A percentile compares a stretch with the other conserved stretches of the same genome.
These are phyloP conservation scores for Melopsittacus undulatus DNA, from an alignment of 2,797 vertebrate genomes.

Conservation along the genomic window DNA sequence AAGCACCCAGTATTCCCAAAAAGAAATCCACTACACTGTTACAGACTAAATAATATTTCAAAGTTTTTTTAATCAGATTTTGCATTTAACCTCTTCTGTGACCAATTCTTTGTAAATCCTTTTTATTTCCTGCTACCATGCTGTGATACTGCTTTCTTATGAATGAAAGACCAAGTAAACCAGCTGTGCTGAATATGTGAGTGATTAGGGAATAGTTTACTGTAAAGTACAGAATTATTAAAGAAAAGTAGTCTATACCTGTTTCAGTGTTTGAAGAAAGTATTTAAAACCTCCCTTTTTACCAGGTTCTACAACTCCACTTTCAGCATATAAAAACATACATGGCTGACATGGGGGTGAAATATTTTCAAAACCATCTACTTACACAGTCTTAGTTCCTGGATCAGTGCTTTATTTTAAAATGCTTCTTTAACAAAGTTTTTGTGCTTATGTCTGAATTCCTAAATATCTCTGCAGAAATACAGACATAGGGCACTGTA, in stretches of 20 bases:
- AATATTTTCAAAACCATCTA: neutral
- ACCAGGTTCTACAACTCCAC: neutral
- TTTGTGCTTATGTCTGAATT: neutral
- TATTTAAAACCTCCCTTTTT: neutral
- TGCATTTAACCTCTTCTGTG: conserved; percentile 39
- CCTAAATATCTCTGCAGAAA: neutral
- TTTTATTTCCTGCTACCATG: conserved; percentile 49
- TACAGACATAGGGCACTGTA: neutral
- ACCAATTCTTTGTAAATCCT: conserved; percentile 31
- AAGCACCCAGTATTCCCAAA: neutral
- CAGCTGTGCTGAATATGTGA: conserved; percentile 6
- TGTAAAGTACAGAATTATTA: neutral
- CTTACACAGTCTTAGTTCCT: neutral
- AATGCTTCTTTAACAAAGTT: neutral
- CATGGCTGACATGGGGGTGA: neutral
- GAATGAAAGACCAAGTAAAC: neutral
- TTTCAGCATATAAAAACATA: neutral
- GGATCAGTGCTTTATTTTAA: neutral
- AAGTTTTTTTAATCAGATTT: conserved; percentile 39
- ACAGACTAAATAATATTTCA: neutral
- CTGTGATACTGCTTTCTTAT: conserved; percentile 19
- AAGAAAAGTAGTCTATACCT: neutral
- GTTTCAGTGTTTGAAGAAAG: neutral
- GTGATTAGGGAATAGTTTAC: neutral
- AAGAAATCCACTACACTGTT: neutral